Percentiles rank a stretch among this genome's conserved stretches.
phyloP scores from a whole-genome alignment of 2,888 invertebrate genomes.

The Apamea anceps region DNA sequence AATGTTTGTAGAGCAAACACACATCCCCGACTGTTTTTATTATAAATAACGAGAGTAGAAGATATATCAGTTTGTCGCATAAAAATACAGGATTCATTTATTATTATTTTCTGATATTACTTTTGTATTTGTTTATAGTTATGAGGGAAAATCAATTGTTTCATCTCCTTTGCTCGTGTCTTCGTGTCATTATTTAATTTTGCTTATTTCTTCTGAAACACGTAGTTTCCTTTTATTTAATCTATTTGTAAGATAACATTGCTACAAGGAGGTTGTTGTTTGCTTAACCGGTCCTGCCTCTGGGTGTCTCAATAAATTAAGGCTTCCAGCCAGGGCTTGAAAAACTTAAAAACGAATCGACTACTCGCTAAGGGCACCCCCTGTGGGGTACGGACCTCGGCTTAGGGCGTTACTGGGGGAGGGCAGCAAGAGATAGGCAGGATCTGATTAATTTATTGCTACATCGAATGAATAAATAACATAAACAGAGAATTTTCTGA shows the following conservation, averaged over 20 bases:
- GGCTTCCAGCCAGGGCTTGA: background rate
- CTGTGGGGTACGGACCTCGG: background rate
- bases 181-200: background rate
- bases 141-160: slow-evolving; percentile 9
- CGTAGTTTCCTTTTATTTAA: background rate
- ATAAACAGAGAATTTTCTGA: background rate
- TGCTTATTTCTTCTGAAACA: background rate
- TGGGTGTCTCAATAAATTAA: background rate
- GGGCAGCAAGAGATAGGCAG: background rate
- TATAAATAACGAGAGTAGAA: slow-evolving; percentile 72
- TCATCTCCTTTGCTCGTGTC: background rate
- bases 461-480: background rate
- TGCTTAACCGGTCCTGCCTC: background rate
- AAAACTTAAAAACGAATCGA: background rate
- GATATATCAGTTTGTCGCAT: slow-evolving; percentile 63
- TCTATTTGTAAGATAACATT: background rate
- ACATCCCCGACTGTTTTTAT: slow-evolving; percentile 78
- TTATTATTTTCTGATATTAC: slow-evolving; percentile 54
- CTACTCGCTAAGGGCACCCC: background rate
- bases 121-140: slow-evolving; percentile 24
- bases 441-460: background rate
- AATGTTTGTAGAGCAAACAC: slow-evolving; percentile 80
- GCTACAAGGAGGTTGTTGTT: background rate
- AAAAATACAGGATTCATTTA: slow-evolving; percentile 66
- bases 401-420: background rate